Conservation (phyloP, 2,113 vertebrate genomes). For the Oceanites oceanicus region DNA sequence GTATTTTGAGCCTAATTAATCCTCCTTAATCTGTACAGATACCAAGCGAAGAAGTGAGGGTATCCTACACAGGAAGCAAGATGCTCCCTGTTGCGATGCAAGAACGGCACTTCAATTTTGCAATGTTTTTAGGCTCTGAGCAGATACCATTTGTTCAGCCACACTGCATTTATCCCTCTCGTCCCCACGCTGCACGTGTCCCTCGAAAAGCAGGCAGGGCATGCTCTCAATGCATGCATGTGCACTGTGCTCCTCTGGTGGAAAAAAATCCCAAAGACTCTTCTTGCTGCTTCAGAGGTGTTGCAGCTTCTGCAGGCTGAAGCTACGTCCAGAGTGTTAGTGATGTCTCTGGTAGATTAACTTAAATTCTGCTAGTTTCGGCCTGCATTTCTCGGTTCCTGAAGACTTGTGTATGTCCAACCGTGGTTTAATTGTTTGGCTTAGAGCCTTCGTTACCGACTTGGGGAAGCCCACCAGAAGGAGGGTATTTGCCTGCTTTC, state of each 20-base stretch:
- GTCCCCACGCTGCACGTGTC: background rate
- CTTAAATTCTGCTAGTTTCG: background rate
- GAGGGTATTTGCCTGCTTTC: background rate
- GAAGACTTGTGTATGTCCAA: background rate
- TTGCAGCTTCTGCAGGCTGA: background rate
- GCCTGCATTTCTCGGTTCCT: background rate
- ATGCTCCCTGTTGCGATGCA: background rate
- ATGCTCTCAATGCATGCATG: fast-evolving
- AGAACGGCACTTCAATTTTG: background rate
- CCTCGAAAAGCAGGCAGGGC: background rate
- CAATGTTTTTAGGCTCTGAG: background rate
- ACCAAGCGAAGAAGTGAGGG: background rate
- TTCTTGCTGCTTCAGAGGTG: background rate
- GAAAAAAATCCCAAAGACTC: background rate
- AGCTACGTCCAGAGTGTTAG: background rate
- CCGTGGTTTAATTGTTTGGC: background rate
- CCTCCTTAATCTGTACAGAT: background rate
- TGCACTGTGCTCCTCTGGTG: background rate
- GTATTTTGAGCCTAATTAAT: slow-evolving; percentile 53
- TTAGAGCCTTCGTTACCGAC: background rate
- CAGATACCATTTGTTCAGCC: background rate
- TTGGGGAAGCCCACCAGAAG: background rate
- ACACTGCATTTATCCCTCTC: background rate
- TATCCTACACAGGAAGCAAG: background rate
- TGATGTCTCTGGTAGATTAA: background rate